These are phyloP conservation scores for Fregetta grallaria DNA, from an alignment of 2,113 vertebrate species.

Conservation along the genomic window DNA sequence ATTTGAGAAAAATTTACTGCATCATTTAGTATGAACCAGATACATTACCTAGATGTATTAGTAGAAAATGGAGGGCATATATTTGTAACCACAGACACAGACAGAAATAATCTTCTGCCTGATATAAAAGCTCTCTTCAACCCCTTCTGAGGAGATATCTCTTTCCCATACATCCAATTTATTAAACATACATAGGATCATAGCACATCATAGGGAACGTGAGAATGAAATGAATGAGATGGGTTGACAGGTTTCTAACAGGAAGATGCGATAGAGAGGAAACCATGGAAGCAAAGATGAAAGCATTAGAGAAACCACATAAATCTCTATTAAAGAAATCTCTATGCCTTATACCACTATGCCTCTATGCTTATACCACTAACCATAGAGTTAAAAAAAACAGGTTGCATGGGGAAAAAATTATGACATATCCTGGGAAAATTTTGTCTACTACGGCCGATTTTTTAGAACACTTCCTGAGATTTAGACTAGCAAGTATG, in stretches of 20 bases:
- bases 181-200: background rate
- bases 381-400: background rate
- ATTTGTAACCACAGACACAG: slow-evolving; percentile 21
- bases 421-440: background rate
- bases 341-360: background rate
- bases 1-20: slow-evolving; percentile 48
- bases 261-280: background rate
- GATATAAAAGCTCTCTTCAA: background rate
- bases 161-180: background rate
- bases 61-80: slow-evolving; percentile 35
- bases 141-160: background rate
- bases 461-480: background rate
- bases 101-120: background rate
- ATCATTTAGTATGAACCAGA: slow-evolving; percentile 30
- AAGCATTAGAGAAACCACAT: background rate
- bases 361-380: background rate
- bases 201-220: background rate
- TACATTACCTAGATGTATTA: slow-evolving; percentile 31
- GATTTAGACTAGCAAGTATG: background rate
- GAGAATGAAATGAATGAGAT: background rate
- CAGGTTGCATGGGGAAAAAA: background rate
- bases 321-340: background rate
- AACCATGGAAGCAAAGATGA: background rate
- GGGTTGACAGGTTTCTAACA: background rate
- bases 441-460: background rate